A percentile compares a stretch with the other conserved stretches of the same genome.
Conservation (phyloP, 2,113 vertebrate genomes). For the Lota lota region DNA sequence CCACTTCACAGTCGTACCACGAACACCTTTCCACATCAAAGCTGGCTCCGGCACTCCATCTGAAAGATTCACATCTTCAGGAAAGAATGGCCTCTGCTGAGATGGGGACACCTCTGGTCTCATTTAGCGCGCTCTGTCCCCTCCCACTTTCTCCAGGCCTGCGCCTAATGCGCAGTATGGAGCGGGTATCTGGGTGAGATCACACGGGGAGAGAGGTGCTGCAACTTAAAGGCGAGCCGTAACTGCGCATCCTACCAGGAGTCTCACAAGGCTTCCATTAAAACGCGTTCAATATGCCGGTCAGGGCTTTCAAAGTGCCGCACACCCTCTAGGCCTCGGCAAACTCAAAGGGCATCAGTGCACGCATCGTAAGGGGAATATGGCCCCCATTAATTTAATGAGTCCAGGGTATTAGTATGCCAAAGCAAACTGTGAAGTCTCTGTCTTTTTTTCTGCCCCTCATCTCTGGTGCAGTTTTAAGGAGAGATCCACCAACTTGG, state of each 20-base stretch:
- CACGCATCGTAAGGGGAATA: slow-evolving; percentile 65
- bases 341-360: slow-evolving; percentile 76
- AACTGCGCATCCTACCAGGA: slow-evolving; percentile 71
- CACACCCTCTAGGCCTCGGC: slow-evolving; percentile 68
- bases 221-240: slow-evolving; percentile 73
- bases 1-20: slow-evolving; percentile 57
- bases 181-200: slow-evolving; percentile 70
- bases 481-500: slow-evolving; percentile 63
- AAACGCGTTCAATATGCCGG: slow-evolving; percentile 75
- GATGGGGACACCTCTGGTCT: slow-evolving; percentile 71
- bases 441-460: slow-evolving; percentile 42
- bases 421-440: slow-evolving; percentile 65
- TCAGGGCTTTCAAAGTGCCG: slow-evolving; percentile 75
- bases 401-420: slow-evolving; percentile 77
- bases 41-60: slow-evolving; percentile 52
- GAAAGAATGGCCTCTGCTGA: slow-evolving; percentile 75
- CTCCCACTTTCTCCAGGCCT: slow-evolving; percentile 37
- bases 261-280: slow-evolving; percentile 74
- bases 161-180: slow-evolving; percentile 58
- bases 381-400: slow-evolving; percentile 78
- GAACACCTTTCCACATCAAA: slow-evolving; percentile 75
- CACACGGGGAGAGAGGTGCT: slow-evolving; percentile 65
- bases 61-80: slow-evolving; percentile 69
- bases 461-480: slow-evolving; percentile 65
- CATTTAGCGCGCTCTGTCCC: slow-evolving; percentile 63